A percentile compares a stretch with the other conserved stretches of the same genome.
These are phyloP conservation scores for Sylvia atricapilla DNA, from an alignment of 2,113 vertebrate genomes.

Conservation along the genomic window DNA sequence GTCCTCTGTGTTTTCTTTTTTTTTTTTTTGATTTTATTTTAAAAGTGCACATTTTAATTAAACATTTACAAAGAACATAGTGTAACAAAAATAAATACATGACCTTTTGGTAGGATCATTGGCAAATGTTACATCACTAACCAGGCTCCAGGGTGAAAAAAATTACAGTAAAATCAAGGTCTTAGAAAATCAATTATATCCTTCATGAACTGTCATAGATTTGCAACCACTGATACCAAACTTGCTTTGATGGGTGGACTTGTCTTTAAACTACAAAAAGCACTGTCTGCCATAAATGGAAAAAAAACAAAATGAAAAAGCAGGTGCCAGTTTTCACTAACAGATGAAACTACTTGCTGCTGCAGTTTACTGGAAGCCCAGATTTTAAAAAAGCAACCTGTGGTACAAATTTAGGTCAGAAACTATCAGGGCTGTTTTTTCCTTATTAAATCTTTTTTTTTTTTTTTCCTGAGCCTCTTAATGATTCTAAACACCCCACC, in stretches of 20 bases:
- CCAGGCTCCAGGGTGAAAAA: conserved; percentile 49
- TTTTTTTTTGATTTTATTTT: background rate
- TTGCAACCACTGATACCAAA: conserved; percentile 31
- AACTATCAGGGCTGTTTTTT: conserved; percentile 52
- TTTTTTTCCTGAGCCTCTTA: conserved; percentile 68
- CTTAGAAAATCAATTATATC: conserved; percentile 31
- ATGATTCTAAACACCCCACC: conserved; percentile 40
- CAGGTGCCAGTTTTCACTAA: conserved; percentile 12
- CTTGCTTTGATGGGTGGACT: background rate
- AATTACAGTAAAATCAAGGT: conserved; percentile 28
- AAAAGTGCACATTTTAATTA: conserved; percentile 71
- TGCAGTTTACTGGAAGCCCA: conserved; percentile 44
- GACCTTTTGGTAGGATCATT: conserved; percentile 64
- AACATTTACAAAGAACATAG: conserved; percentile 71
- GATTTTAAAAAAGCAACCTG: background rate
- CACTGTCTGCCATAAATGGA: background rate
- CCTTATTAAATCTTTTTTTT: conserved; percentile 25
- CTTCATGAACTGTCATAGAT: background rate
- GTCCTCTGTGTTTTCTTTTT: background rate
- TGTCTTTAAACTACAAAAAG: conserved; percentile 32
- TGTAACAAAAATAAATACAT: conserved; percentile 76
- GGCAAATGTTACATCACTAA: conserved; percentile 58
- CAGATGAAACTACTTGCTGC: conserved; percentile 18
- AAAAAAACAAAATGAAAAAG: background rate
- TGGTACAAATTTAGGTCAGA: conserved; percentile 60